These are phyloP conservation scores for Zhuqinia jingwanae DNA, from an alignment of 2,888 invertebrate genomes.

Conservation along the genomic window DNA sequence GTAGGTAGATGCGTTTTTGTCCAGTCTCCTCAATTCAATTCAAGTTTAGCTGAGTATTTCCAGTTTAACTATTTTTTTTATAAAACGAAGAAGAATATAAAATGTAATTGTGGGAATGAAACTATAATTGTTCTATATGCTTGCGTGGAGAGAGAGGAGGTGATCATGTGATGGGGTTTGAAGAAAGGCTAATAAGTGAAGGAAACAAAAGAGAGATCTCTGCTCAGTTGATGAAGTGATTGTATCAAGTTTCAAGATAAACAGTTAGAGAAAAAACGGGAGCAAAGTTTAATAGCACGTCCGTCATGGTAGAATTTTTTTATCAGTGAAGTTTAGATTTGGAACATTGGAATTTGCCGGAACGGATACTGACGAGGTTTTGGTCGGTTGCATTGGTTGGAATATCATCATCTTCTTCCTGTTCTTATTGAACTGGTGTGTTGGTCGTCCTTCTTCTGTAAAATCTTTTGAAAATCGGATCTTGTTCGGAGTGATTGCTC, in stretches of 20 bases:
- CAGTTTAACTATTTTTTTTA: too few species aligned
- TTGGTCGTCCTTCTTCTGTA: background rate
- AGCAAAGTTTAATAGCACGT: constrained; percentile 14
- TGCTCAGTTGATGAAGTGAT: too few species aligned
- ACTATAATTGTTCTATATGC: too few species aligned
- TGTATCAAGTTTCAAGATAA: background rate
- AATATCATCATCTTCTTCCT: background rate
- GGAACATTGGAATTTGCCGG: constrained; percentile 6
- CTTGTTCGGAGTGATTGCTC: background rate
- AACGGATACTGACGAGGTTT: background rate
- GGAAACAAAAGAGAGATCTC: background rate
- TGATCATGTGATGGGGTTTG: too few species aligned
- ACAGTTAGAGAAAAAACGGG: background rate
- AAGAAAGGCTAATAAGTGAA: background rate
- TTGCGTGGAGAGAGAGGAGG: too few species aligned
- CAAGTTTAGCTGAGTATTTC: too few species aligned
- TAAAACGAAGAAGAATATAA: too few species aligned
- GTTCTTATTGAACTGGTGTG: background rate
- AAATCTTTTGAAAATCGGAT: constrained; percentile 20
- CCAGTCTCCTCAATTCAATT: too few species aligned
- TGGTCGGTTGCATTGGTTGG: background rate
- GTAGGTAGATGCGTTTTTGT: background rate
- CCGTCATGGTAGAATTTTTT: background rate
- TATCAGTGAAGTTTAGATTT: constrained; percentile 19
- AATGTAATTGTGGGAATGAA: too few species aligned